Evolutionary conservation across 2,888 invertebrate genomes (phyloP).

Genomic region (Gibbula magus): DNA sequence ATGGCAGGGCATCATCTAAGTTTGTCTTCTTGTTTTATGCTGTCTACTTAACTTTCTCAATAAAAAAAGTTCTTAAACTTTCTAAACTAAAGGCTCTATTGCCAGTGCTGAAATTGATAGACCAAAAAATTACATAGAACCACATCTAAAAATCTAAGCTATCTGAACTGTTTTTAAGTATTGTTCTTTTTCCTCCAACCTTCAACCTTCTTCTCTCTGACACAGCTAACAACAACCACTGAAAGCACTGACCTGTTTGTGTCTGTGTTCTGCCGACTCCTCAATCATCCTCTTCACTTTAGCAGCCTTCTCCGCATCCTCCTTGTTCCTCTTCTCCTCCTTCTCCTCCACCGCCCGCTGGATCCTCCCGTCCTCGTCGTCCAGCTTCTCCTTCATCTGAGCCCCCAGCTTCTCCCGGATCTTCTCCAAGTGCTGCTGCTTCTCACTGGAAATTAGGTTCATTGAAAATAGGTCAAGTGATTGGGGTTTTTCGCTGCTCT

Average conservation of each 20-base stretch:
- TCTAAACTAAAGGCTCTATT: too few species aligned
- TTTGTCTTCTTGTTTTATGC: too few species aligned
- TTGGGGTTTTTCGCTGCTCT: too few species aligned
- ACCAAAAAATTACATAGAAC: too few species aligned
- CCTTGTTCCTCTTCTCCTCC: conserved; percentile 65
- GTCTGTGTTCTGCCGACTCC: conserved; percentile 66
- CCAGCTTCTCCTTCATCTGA: conserved; percentile 70
- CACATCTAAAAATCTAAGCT: too few species aligned
- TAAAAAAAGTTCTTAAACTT: too few species aligned
- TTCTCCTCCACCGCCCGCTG: conserved; percentile 66
- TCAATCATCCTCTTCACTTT: conserved; percentile 51
- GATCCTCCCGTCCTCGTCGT: conserved; percentile 73
- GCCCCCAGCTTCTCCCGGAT: conserved; percentile 71
- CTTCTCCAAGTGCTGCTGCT: conserved; percentile 69
- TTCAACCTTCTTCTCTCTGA: neutral
- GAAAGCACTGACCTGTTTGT: conserved; percentile 59
- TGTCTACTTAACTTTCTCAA: too few species aligned
- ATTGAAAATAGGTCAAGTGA: too few species aligned
- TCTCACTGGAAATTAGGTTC: conserved; percentile 70
- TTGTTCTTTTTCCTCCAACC: too few species aligned
- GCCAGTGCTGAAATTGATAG: too few species aligned
- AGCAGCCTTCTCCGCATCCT: conserved; percentile 68
- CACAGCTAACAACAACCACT: neutral
- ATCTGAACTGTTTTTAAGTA: too few species aligned
- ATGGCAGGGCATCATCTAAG: too few species aligned